phyloP scores from a whole-genome alignment of 2,888 invertebrate species.

The Latrodectus elegans region DNA sequence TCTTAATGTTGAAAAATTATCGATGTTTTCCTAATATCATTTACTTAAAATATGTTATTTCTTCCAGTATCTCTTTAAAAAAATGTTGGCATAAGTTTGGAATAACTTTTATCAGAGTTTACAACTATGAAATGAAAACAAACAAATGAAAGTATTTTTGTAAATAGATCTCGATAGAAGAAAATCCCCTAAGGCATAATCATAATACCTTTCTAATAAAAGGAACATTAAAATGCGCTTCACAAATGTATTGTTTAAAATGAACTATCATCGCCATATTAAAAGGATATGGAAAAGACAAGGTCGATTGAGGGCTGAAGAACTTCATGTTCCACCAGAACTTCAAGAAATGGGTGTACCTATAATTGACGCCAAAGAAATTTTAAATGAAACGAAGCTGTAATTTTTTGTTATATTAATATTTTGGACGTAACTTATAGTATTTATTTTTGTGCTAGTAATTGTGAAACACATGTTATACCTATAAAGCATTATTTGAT shows the following conservation, averaged over 20 bases:
- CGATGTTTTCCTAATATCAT: too few species aligned
- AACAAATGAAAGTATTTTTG: too few species aligned
- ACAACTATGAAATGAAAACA: too few species aligned
- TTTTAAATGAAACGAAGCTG: conserved; percentile 73
- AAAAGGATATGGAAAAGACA: conserved; percentile 84
- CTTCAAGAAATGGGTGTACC: conserved; percentile 79
- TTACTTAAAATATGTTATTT: too few species aligned
- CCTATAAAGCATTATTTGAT: not conserved
- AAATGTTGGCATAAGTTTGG: too few species aligned
- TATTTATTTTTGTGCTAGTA: not conserved
- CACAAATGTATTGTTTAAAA: conserved; percentile 80
- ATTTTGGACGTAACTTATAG: too few species aligned
- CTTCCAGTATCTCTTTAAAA: too few species aligned
- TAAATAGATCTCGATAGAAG: too few species aligned
- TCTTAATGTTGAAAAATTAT: too few species aligned
- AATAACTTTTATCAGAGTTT: too few species aligned
- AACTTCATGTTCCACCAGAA: conserved; percentile 78
- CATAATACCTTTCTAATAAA: not conserved
- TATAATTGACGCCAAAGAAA: conserved; percentile 80
- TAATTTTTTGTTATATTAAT: not conserved
- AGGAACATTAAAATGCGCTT: conserved; percentile 80
- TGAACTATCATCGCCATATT: conserved; percentile 84
- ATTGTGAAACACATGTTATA: not conserved
- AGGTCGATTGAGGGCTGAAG: conserved; percentile 79
- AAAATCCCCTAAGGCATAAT: too few species aligned